A percentile compares a stretch with the other conserved stretches of the same genome.
These are phyloP conservation scores for Ormyrus labotus DNA, from an alignment of 2,888 invertebrate species.

Conservation along the genomic window DNA sequence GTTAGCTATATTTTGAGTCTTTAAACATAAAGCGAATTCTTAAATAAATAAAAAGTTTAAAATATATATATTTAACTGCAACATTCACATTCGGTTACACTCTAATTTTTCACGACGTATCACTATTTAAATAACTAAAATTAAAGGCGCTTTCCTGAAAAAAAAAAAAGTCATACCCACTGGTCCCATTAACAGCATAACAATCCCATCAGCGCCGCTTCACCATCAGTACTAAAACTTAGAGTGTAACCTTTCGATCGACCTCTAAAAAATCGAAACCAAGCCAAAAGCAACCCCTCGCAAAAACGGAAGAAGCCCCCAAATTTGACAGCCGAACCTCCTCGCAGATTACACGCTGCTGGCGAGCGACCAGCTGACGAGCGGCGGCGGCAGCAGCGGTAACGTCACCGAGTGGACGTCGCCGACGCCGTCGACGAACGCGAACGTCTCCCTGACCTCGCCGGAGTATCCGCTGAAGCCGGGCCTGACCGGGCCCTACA, in stretches of 20 bases:
- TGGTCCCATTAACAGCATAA: no score
- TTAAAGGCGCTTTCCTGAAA: no score
- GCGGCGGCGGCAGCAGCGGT: slow-evolving; percentile 11
- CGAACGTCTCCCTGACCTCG: slow-evolving; percentile 3
- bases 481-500: slow-evolving; percentile 70
- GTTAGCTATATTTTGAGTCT: no score
- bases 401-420: slow-evolving; percentile 42
- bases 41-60: no score
- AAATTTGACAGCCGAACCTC: background rate
- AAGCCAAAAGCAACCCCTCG: background rate
- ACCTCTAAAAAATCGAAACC: background rate
- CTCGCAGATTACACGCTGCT: slow-evolving; percentile 53
- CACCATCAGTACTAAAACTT: background rate
- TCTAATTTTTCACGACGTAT: no score
- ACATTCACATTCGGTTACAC: no score
- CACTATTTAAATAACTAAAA: no score
- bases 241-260: background rate
- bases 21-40: no score
- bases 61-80: no score
- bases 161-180: no score
- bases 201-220: no score
- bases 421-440: slow-evolving; percentile 25
- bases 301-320: background rate
- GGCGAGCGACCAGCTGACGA: slow-evolving; percentile 44
- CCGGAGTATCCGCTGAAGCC: slow-evolving; percentile 63